These are phyloP conservation scores for Dipodomys ordii DNA, from an alignment of 2,113 vertebrate species.

Conservation along the genomic window DNA sequence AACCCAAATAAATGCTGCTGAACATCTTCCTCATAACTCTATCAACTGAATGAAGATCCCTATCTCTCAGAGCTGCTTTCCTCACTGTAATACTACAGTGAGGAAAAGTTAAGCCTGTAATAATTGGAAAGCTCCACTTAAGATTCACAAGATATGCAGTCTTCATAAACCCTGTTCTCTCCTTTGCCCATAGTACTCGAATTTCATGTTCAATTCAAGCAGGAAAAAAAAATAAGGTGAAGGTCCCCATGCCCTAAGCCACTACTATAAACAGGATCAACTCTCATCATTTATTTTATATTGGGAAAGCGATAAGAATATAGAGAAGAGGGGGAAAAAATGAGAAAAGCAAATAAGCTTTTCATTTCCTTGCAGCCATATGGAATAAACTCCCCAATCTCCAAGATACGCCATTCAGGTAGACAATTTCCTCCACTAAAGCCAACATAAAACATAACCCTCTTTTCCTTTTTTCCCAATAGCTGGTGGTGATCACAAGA, in stretches of 20 bases:
- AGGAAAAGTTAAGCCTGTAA: constrained; percentile 50
- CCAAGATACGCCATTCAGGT: constrained; percentile 61
- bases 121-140: constrained; percentile 68
- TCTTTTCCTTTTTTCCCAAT: constrained; percentile 72
- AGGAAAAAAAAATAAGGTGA: constrained; percentile 62
- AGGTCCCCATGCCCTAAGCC: constrained; percentile 71
- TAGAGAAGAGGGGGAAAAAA: constrained; percentile 33
- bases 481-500: constrained; percentile 70
- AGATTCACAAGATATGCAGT: constrained; percentile 67
- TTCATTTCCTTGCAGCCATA: constrained; percentile 76
- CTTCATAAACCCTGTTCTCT: constrained; percentile 73
- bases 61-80: constrained; percentile 45
- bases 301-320: constrained; percentile 74
- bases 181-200: constrained; percentile 58
- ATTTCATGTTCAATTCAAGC: constrained; percentile 75
- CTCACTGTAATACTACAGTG: neutral
- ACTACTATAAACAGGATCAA: constrained; percentile 77
- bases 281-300: constrained; percentile 80
- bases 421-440: constrained; percentile 76
- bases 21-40: constrained; percentile 25
- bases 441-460: constrained; percentile 77
- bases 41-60: constrained; percentile 39
- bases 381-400: constrained; percentile 70
- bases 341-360: constrained; percentile 76
- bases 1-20: neutral